phyloP scores from a whole-genome alignment of 2,113 vertebrate species.

The Rattus rattus region DNA sequence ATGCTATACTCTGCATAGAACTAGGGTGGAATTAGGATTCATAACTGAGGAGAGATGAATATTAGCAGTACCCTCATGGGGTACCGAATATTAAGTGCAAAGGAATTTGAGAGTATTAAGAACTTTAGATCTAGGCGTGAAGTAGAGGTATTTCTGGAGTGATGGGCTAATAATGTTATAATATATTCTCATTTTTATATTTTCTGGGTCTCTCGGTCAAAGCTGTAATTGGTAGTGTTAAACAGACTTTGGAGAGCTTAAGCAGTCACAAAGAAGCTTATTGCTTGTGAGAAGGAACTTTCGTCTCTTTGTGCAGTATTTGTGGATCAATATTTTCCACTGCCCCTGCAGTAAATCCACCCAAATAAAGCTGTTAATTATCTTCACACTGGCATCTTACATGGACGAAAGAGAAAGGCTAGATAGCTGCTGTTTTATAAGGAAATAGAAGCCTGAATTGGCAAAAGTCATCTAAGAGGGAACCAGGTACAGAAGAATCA shows the following conservation, averaged over 20 bases:
- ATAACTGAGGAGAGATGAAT: conserved; percentile 20
- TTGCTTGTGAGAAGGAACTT: conserved; percentile 15
- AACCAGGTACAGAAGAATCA: background rate
- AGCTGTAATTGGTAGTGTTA: background rate
- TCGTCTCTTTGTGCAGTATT: background rate
- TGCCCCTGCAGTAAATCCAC: fast-evolving
- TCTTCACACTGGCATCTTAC: background rate
- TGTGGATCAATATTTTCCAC: background rate
- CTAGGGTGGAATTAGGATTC: background rate
- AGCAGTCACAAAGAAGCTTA: background rate
- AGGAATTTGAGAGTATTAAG: background rate
- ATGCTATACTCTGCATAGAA: background rate
- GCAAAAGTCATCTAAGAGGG: background rate
- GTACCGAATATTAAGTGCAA: background rate
- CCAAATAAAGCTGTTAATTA: background rate
- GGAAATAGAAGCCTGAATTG: background rate
- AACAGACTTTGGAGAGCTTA: conserved; percentile 11
- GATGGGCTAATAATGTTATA: background rate
- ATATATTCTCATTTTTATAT: conserved; percentile 50
- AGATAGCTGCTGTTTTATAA: background rate
- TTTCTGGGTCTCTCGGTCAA: conserved; percentile 50
- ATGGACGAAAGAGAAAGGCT: background rate
- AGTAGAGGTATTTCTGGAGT: background rate
- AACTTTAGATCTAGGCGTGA: background rate
- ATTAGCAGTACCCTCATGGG: background rate